phyloP scores from a whole-genome alignment of 2,113 vertebrate species.

The Pterocles burchelli region DNA sequence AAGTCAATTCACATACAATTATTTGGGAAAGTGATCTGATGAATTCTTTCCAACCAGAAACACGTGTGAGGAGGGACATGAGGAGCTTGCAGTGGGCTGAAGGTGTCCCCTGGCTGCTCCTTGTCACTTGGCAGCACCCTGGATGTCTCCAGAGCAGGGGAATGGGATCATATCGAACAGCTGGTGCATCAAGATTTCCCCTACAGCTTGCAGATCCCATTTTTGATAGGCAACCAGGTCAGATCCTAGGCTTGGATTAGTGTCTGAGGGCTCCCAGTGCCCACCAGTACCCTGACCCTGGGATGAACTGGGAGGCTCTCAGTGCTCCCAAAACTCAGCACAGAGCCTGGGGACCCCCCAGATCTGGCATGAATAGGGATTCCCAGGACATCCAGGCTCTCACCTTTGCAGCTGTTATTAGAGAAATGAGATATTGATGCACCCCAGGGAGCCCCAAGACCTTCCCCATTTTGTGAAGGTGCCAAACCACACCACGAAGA shows the following conservation, averaged over 20 bases:
- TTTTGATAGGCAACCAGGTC: neutral
- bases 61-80: rapidly evolving
- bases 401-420: neutral
- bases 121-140: neutral
- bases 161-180: rapidly evolving
- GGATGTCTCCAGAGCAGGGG: neutral
- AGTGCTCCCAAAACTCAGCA: neutral
- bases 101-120: neutral
- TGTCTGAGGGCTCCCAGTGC: too few relatives aligned
- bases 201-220: neutral
- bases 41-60: neutral
- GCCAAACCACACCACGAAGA: neutral
- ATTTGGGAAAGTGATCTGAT: neutral
- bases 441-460: neutral
- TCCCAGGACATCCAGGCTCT: neutral
- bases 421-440: neutral
- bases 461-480: neutral
- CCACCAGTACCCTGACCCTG: neutral
- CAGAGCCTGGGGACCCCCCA: neutral
- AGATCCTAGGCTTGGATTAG: neutral
- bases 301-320: neutral
- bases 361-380: neutral
- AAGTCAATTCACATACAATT: neutral
- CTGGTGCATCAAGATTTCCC: neutral
- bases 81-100: neutral